A percentile compares a stretch with the other conserved stretches of the same genome.
These are phyloP conservation scores for Isaurus tuberculatus DNA, from an alignment of 92 coral and sea anemone genomes.

Conservation along the genomic window DNA sequence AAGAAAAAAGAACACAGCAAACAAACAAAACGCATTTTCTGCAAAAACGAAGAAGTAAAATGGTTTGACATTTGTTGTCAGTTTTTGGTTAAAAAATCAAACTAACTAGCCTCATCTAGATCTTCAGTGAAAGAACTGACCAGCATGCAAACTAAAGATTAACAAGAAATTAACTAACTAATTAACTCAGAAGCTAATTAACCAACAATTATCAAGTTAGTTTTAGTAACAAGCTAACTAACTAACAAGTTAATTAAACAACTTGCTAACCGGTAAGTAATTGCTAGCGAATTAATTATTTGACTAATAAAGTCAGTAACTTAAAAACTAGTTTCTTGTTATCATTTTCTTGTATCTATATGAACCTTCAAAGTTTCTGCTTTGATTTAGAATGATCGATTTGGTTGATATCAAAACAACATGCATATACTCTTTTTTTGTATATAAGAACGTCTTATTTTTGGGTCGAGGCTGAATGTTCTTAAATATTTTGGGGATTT, in stretches of 20 bases:
- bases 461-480: no score
- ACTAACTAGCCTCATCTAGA: no score
- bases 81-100: background rate
- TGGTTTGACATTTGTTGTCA: no score
- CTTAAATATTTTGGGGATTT: no score
- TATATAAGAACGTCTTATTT: no score
- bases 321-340: no score
- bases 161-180: background rate
- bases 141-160: background rate
- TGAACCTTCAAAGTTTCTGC: no score
- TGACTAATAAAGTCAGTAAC: background rate
- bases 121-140: background rate
- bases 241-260: background rate
- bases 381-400: no score
- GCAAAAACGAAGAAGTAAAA: background rate
- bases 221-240: background rate
- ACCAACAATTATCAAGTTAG: background rate
- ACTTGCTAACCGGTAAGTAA: no score
- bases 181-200: background rate
- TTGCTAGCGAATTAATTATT: background rate
- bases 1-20: constrained; percentile 6
- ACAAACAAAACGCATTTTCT: constrained; percentile 39
- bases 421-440: no score
- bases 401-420: no score
- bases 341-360: no score